Evolutionary conservation across 2,797 vertebrate genomes (phyloP).

Genomic region (Sebastes iracundus): DNA sequence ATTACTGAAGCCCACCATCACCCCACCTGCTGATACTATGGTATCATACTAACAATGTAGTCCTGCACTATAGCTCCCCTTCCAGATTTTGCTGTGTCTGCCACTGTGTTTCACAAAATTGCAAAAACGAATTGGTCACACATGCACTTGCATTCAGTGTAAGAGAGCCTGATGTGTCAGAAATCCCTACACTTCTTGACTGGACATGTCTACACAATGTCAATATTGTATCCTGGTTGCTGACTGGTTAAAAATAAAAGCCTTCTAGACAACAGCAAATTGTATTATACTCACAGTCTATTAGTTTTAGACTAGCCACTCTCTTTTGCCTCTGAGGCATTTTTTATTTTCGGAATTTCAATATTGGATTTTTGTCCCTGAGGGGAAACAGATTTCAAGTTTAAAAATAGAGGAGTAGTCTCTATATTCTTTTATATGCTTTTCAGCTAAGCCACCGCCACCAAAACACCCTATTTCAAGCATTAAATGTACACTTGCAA

Average conservation of each 20-base stretch:
- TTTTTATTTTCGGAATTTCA: slow-evolving; percentile 50
- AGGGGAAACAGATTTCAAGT: slow-evolving; percentile 24
- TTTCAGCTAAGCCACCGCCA: slow-evolving; percentile 15
- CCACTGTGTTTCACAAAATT: neutral
- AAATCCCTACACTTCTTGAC: neutral
- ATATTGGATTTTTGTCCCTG: slow-evolving; percentile 42
- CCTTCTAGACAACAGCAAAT: neutral
- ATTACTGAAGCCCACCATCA: neutral
- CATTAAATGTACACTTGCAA: slow-evolving; percentile 21
- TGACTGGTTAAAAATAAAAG: slow-evolving; percentile 2
- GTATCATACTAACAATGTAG: neutral
- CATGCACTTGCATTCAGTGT: neutral
- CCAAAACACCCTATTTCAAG: slow-evolving; percentile 11
- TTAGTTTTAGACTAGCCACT: slow-evolving; percentile 20
- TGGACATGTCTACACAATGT: neutral
- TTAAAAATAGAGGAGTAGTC: slow-evolving; percentile 21
- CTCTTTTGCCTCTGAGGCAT: slow-evolving; percentile 26
- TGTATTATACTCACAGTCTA: slow-evolving; percentile 25
- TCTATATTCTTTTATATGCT: slow-evolving; percentile 3
- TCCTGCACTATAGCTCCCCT: neutral
- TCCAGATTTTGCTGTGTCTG: neutral
- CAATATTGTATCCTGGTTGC: neutral
- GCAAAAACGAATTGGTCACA: neutral
- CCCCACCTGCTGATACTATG: neutral
- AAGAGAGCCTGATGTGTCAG: neutral